Evolutionary conservation across 2,797 vertebrate genomes (phyloP).

Genomic region (Masticophis lateralis): DNA sequence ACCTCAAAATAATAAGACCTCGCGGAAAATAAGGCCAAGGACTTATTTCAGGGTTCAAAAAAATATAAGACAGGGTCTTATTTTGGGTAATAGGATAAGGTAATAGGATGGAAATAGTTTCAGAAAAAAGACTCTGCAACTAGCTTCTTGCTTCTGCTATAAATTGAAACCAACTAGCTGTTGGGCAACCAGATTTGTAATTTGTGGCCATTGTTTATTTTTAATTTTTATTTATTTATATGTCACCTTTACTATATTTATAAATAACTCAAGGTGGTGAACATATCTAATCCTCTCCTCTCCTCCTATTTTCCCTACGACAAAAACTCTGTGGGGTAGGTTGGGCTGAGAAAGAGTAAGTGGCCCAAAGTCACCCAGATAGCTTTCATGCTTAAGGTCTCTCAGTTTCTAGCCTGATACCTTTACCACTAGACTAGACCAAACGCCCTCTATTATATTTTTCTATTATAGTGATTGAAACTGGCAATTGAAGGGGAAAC

Average conservation of each 20-base stretch:
- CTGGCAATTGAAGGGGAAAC: background rate
- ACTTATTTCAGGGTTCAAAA: no score
- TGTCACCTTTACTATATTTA: background rate
- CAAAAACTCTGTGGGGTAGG: background rate
- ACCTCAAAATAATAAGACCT: no score
- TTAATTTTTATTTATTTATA: background rate
- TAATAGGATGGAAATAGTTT: background rate
- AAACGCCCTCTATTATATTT: background rate
- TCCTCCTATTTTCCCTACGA: background rate
- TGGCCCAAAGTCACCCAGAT: background rate
- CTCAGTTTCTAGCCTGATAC: background rate
- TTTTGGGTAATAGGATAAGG: no score
- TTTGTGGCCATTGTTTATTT: background rate
- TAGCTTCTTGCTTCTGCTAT: background rate
- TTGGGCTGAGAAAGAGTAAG: background rate
- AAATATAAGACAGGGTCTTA: no score
- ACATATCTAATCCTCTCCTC: background rate
- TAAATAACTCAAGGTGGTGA: background rate
- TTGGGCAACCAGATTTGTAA: background rate
- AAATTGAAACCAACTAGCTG: background rate
- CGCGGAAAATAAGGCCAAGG: no score
- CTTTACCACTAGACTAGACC: background rate
- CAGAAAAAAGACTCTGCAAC: background rate
- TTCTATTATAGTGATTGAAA: background rate
- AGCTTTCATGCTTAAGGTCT: background rate